Percentiles rank a stretch among this genome's conserved stretches.
These are phyloP conservation scores for Tinea pellionella DNA, from an alignment of 2,888 invertebrate species.

Conservation along the genomic window DNA sequence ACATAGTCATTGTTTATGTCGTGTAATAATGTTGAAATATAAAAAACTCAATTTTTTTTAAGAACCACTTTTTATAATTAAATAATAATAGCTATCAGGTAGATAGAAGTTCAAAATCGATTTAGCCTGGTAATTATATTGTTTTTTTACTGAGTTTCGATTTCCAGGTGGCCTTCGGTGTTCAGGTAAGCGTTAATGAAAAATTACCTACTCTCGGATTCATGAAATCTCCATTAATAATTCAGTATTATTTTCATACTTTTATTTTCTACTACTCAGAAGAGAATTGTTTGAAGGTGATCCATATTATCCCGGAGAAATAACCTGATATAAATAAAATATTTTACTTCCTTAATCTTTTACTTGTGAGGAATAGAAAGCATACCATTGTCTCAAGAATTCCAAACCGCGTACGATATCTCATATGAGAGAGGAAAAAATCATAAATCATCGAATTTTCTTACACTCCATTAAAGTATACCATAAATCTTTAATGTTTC, in stretches of 20 bases:
- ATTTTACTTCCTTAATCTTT: neutral
- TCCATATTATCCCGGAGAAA: neutral
- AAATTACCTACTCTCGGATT: neutral
- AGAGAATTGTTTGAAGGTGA: neutral
- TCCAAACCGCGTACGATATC: neutral
- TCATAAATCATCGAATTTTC: constrained; percentile 17
- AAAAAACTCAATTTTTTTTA: too few species aligned
- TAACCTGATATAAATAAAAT: neutral
- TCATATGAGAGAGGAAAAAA: constrained; percentile 13
- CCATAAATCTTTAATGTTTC: constrained; percentile 17
- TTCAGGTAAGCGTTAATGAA: constrained; percentile 4
- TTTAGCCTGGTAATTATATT: neutral
- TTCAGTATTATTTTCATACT: neutral
- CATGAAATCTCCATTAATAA: constrained; percentile 2
- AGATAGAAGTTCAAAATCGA: neutral
- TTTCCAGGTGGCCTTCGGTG: neutral
- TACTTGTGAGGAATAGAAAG: neutral
- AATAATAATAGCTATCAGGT: too few species aligned
- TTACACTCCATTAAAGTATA: constrained; percentile 17
- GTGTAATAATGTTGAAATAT: too few species aligned
- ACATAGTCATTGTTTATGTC: neutral
- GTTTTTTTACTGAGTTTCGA: neutral
- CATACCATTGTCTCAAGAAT: neutral
- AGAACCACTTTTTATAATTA: too few species aligned
- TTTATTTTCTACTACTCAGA: neutral